Conservation (phyloP, 1,140 invertebrate species). For the Pseudoatta argentina region DNA sequence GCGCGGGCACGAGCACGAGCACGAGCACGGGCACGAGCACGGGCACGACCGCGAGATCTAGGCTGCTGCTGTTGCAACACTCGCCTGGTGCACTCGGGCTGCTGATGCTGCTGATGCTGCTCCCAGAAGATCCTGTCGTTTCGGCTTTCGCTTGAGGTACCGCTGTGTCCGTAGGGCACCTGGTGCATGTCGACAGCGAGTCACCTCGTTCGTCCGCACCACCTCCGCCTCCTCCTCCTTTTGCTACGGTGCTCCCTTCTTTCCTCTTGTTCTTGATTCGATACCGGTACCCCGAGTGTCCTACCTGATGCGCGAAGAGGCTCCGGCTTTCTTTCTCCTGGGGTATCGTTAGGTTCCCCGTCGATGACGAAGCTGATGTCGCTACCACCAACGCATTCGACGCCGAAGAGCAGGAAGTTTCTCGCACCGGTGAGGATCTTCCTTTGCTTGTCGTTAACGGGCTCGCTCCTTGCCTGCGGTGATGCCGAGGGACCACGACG, state of each 20-base stretch:
- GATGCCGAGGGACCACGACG: slow-evolving; percentile 36
- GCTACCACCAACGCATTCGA: slow-evolving; percentile 41
- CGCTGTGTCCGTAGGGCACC: slow-evolving; percentile 71
- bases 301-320: slow-evolving; percentile 10
- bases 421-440: slow-evolving; percentile 3
- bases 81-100: neutral
- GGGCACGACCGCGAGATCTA: slow-evolving; percentile 20
- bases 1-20: slow-evolving; percentile 11
- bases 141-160: slow-evolving; percentile 69
- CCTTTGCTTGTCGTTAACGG: slow-evolving; percentile 5
- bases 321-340: neutral
- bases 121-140: slow-evolving; percentile 55
- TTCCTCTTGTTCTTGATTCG: slow-evolving; percentile 19
- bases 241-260: slow-evolving; percentile 43
- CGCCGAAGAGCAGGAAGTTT: slow-evolving; percentile 26
- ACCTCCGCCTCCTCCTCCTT: slow-evolving; percentile 50
- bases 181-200: slow-evolving; percentile 84
- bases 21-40: neutral
- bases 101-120: neutral
- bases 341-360: slow-evolving; percentile 24
- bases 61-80: neutral
- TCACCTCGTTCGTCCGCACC: slow-evolving; percentile 81
- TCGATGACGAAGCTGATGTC: slow-evolving; percentile 30
- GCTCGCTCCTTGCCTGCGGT: slow-evolving; percentile 2
- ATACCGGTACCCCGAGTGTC: slow-evolving; percentile 26